Base-by-base conservation (phyloP, 2,888 invertebrate genomes). In the Ornithoptera alexandrae region DNA sequence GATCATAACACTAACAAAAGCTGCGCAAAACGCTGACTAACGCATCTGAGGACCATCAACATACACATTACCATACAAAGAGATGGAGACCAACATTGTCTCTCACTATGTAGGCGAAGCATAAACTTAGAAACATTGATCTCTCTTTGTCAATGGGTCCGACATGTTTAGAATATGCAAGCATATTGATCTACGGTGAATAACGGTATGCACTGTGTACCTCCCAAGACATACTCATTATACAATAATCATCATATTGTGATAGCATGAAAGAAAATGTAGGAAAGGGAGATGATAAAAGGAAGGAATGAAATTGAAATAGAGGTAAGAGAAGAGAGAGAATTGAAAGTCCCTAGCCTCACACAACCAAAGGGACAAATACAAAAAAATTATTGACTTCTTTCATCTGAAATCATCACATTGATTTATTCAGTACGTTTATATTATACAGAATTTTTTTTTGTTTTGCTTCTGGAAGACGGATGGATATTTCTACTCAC, bases 61-160 rank as follows among this genome's bases (percentile, higher is more conserved):
- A 42, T 53, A 18, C 36, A 50, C 42, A 70, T 70, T 70, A 70
- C 61, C 70, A 70, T 70, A 70, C 67, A 70, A 70, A 70, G 70
- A 70, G 56, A 70, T 57, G 62, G 57, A 53, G 20, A 39, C 62
- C 57, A 20, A 64, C 70, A 67, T 70, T 70, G 70, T 70, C 57
- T 70, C 61, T 67, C 39, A 63, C 63, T 46, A 67, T 67, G 70
- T 70, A 70, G 67, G 70, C 70, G 70, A 60, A 22, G 63, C 67
- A 67, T 67, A 59, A 67, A 70, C 70, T 66, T 42, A 66, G 58
- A 64, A 24, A 56, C 70, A 67, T 64, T 67, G 66, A 67, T 70
- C 63, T 67, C 24, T 8, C 30, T n/a, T 53, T 22, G 64, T 60
- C 67, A 64, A 70, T 70, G 56, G 22, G 12, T 20, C 60, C 24